Percentiles rank a stretch among this genome's conserved stretches.
Evolutionary conservation across 2,797 vertebrate genomes (phyloP).

Genomic region (Ctenopoma multispine): DNA sequence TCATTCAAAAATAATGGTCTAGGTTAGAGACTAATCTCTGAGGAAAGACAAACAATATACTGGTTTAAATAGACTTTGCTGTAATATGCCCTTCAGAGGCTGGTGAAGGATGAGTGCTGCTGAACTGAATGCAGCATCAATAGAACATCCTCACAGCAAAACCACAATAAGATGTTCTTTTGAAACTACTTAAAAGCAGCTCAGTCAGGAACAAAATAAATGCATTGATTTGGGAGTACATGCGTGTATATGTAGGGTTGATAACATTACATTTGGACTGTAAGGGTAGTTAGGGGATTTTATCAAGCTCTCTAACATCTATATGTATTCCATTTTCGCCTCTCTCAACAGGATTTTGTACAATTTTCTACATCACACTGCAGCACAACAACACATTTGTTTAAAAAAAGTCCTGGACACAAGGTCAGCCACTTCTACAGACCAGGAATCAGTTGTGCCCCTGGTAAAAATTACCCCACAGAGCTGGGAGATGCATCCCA

Average conservation of each 20-base stretch:
- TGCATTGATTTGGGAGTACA: background rate
- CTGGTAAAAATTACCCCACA: constrained; percentile 27
- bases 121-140: constrained; percentile 25
- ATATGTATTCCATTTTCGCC: background rate
- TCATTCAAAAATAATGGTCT: constrained; percentile 1
- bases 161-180: constrained; percentile 14
- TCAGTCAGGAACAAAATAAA: constrained; percentile 1
- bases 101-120: constrained; percentile 18
- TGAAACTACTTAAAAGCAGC: background rate
- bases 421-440: background rate
- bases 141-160: constrained; percentile 30
- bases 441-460: constrained; percentile 30
- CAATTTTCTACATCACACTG: constrained; percentile 10
- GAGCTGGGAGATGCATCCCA: constrained; percentile 37
- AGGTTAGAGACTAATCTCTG: constrained; percentile 10
- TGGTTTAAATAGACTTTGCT: constrained; percentile 13
- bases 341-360: constrained; percentile 19
- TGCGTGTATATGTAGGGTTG: background rate
- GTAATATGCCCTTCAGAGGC: constrained; percentile 28
- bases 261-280: background rate
- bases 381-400: constrained; percentile 20
- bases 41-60: background rate
- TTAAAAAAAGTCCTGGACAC: background rate
- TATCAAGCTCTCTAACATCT: background rate
- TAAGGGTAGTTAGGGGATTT: background rate